These are phyloP conservation scores for Huso huso DNA, from an alignment of 2,797 vertebrate genomes.

Conservation along the genomic window DNA sequence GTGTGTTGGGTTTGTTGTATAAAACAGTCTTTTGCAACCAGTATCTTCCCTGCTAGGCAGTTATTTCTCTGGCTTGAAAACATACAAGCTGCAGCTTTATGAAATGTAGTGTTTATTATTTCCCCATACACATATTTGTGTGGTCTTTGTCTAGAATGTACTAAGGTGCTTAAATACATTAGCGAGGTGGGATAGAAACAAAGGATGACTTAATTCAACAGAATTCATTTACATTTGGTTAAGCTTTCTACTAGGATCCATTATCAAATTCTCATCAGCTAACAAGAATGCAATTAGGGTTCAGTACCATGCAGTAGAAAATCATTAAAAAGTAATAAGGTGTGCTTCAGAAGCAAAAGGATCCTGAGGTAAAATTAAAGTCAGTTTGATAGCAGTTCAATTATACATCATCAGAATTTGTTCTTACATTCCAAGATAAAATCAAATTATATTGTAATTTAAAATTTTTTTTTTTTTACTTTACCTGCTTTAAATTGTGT, in stretches of 20 bases:
- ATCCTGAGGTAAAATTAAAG: too few relatives aligned
- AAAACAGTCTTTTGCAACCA: not conserved
- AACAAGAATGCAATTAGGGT: conserved; percentile 3
- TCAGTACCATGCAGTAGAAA: not conserved
- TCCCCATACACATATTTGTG: not conserved
- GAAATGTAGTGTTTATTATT: not conserved
- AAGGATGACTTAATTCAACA: not conserved
- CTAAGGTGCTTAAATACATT: not conserved
- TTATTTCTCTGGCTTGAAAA: conserved; percentile 1
- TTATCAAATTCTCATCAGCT: not conserved
- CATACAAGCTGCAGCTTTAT: not conserved
- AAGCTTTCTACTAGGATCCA: not conserved
- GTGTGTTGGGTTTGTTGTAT: not conserved
- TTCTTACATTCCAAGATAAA: too few relatives aligned
- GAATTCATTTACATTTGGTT: not conserved
- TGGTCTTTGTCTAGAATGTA: not conserved
- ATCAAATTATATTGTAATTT: too few relatives aligned
- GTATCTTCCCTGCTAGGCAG: not conserved
- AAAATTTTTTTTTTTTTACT: too few relatives aligned
- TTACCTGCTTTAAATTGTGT: too few relatives aligned
- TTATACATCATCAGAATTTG: too few relatives aligned
- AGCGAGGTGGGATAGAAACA: not conserved
- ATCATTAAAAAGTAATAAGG: conserved; percentile 1
- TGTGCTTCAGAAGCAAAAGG: not conserved
- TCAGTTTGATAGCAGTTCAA: too few relatives aligned